A percentile compares a stretch with the other conserved stretches of the same genome.
phyloP scores from a whole-genome alignment of 53 echinoderm and acorn worm genomes.

The Henricia sp. region DNA sequence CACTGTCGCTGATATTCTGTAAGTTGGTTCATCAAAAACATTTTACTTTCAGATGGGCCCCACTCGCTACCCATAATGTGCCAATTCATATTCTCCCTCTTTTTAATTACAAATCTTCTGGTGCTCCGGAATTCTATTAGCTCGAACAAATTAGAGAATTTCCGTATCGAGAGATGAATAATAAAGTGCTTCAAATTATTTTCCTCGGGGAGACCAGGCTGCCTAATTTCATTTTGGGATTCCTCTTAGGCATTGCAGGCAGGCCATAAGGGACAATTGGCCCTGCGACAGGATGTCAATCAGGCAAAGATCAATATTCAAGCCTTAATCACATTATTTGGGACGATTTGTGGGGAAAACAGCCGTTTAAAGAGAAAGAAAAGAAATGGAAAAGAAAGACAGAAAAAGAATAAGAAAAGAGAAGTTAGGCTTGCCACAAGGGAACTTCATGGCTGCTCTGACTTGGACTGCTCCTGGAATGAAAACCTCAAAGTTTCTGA shows the following conservation, averaged over 20 bases:
- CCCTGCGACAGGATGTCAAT: constrained; percentile 54
- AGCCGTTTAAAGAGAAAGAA: constrained; percentile 11
- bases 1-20: too few relatives aligned
- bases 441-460: too few relatives aligned
- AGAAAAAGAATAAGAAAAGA: neutral
- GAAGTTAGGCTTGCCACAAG: neutral
- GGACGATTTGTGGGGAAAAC: constrained; percentile 60
- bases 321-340: constrained; percentile 60
- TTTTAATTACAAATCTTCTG: constrained; percentile 59
- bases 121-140: constrained; percentile 57
- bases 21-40: neutral
- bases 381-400: neutral
- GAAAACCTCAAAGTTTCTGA: too few relatives aligned
- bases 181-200: constrained; percentile 63
- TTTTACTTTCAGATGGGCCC: neutral
- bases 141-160: constrained; percentile 61
- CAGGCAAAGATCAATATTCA: constrained; percentile 56
- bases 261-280: constrained; percentile 45
- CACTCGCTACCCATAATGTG: constrained; percentile 13
- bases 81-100: constrained; percentile 45
- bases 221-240: constrained; percentile 64
- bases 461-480: too few relatives aligned
- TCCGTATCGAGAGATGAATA: constrained; percentile 65
- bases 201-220: constrained; percentile 54
- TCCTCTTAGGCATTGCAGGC: constrained; percentile 44